A percentile compares a stretch with the other conserved stretches of the same genome.
These are phyloP conservation scores for Drosophila punjabiensis DNA, from an alignment of 1,140 invertebrate genomes.

Conservation along the genomic window DNA sequence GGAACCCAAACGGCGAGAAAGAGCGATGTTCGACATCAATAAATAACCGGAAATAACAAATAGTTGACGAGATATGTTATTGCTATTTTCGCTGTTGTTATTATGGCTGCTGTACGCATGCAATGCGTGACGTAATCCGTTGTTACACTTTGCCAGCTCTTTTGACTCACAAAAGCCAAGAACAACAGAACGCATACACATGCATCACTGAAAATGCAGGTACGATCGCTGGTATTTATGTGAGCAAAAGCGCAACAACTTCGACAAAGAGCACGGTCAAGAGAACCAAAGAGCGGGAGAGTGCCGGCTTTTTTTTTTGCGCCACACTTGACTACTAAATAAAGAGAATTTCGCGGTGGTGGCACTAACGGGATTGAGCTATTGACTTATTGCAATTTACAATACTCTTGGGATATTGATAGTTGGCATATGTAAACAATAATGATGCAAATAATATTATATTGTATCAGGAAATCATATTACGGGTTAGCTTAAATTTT, in stretches of 20 bases:
- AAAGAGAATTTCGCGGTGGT: not conserved
- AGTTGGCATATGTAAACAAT: not conserved
- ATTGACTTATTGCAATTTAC: not conserved
- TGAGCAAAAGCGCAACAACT: slow-evolving; percentile 13
- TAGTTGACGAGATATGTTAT: slow-evolving; percentile 54
- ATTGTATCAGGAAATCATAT: not conserved
- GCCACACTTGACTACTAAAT: slow-evolving; percentile 36
- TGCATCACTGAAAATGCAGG: slow-evolving; percentile 13
- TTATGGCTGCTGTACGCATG: slow-evolving; percentile 31
- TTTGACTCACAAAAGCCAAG: not conserved
- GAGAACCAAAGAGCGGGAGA: slow-evolving; percentile 18
- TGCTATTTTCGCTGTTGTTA: slow-evolving; percentile 13
- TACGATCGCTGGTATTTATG: not conserved
- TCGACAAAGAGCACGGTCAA: slow-evolving; percentile 4
- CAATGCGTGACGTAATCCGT: slow-evolving; percentile 57
- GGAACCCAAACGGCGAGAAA: not conserved
- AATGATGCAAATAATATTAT: not conserved
- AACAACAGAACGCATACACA: slow-evolving; percentile 6
- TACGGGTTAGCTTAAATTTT: not conserved
- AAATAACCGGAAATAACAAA: slow-evolving; percentile 76
- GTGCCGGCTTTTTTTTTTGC: slow-evolving; percentile 41
- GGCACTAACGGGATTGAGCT: not conserved
- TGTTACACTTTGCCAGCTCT: slow-evolving; percentile 38
- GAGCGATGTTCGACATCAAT: slow-evolving; percentile 26
- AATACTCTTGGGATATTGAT: not conserved